phyloP scores from a whole-genome alignment of 1,140 invertebrate genomes.

The Pygmarrhopalites habei region DNA sequence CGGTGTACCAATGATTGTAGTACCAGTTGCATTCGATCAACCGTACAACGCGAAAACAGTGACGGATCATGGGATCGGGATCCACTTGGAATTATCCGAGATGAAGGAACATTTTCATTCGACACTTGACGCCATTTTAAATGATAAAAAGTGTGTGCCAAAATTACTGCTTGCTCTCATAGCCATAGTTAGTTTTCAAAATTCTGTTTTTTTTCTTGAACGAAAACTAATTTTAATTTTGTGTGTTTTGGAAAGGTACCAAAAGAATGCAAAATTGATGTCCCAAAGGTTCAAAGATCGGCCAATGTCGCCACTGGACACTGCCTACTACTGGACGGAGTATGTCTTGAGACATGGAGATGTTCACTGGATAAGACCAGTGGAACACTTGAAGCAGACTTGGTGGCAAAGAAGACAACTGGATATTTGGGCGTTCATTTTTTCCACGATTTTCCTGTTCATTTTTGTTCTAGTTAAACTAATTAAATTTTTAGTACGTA shows the following conservation, averaged over 20 bases:
- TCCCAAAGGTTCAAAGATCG: conserved; percentile 33
- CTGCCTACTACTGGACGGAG: conserved; percentile 51
- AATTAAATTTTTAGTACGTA: neutral
- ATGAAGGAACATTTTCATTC: neutral
- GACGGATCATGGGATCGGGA: neutral
- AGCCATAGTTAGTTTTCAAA: no score
- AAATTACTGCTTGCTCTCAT: no score
- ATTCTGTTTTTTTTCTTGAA: neutral
- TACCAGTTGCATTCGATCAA: conserved; percentile 19
- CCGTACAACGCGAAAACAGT: conserved; percentile 10
- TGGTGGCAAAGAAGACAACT: conserved; percentile 43
- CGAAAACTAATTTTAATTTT: neutral
- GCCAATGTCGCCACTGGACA: conserved; percentile 34
- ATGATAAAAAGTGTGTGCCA: neutral
- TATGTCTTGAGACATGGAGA: conserved; percentile 51
- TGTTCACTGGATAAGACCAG: conserved; percentile 45
- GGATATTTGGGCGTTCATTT: conserved; percentile 37
- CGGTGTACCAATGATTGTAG: conserved; percentile 18
- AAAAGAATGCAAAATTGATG: neutral
- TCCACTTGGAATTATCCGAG: conserved; percentile 13
- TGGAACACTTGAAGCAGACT: conserved; percentile 41
- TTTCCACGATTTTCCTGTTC: neutral
- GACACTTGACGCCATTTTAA: neutral
- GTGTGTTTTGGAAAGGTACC: conserved; percentile 12
- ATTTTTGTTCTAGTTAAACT: neutral